These are phyloP conservation scores for Arizona elegans DNA, from an alignment of 2,113 vertebrate genomes.

Conservation along the genomic window DNA sequence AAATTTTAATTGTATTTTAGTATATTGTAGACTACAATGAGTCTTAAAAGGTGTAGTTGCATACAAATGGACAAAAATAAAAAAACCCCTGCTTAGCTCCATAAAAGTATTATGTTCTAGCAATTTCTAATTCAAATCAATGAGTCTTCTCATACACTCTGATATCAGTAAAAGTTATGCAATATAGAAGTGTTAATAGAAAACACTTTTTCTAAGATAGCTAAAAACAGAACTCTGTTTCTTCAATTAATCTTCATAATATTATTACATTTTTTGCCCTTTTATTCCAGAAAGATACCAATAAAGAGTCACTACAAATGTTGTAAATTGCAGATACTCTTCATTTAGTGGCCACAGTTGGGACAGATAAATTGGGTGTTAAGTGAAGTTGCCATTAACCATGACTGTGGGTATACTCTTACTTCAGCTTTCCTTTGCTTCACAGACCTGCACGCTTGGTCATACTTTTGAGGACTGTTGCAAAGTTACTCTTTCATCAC, in stretches of 20 bases:
- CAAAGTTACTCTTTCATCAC: neutral
- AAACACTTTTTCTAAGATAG: neutral
- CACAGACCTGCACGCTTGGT: neutral
- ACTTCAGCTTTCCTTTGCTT: neutral
- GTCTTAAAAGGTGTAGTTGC: neutral
- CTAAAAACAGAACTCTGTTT: accelerated
- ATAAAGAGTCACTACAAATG: neutral
- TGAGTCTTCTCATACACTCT: neutral
- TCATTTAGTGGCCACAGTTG: neutral
- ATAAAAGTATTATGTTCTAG: neutral
- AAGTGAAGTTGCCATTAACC: neutral
- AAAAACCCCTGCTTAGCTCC: neutral
- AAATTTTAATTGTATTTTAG: neutral
- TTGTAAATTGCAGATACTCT: neutral
- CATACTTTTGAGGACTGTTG: neutral
- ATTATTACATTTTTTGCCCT: neutral
- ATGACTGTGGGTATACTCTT: neutral
- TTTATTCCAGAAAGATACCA: neutral
- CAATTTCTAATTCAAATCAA: neutral
- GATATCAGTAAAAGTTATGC: neutral
- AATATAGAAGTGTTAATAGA: neutral
- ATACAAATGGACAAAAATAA: neutral
- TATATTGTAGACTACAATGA: neutral
- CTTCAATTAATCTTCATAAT: neutral
- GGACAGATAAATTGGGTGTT: neutral